Evolutionary conservation across 2,113 vertebrate genomes (phyloP).

Genomic region (Phyllostomus hastatus): DNA sequence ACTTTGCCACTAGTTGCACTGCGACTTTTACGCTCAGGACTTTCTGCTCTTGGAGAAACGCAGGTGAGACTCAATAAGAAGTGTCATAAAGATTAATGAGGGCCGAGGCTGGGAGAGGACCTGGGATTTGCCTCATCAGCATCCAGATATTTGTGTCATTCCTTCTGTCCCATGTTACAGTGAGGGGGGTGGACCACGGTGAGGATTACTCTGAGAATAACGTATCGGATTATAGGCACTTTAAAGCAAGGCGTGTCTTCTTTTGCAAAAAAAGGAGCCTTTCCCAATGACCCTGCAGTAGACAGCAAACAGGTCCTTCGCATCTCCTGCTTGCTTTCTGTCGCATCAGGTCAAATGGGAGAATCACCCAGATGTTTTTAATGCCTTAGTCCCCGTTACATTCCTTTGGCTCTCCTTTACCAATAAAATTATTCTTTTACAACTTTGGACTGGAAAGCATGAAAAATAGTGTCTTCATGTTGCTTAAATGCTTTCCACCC

Average conservation of each 20-base stretch:
- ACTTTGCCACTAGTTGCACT: not conserved
- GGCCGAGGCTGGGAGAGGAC: not conserved
- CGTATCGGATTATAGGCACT: not conserved
- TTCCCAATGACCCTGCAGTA: too few species aligned
- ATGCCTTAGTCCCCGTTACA: not conserved
- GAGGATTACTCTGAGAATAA: not conserved
- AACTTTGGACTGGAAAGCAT: slow-evolving; percentile 47
- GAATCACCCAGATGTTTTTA: not conserved
- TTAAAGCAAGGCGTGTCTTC: not conserved
- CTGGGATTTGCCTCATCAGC: not conserved
- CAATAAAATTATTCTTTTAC: slow-evolving; percentile 27
- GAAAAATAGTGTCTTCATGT: slow-evolving; percentile 27
- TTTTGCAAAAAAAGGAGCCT: not conserved
- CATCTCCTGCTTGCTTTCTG: not conserved
- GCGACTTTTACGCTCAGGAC: not conserved
- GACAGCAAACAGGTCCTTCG: not conserved
- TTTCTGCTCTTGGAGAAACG: not conserved
- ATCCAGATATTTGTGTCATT: not conserved
- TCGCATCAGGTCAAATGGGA: not conserved
- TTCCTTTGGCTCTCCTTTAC: slow-evolving; percentile 10
- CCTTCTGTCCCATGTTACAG: not conserved
- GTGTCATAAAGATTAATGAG: not conserved
- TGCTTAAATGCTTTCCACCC: slow-evolving; percentile 29
- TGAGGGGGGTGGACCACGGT: rapidly evolving
- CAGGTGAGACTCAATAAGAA: not conserved